Evolutionary conservation across 2,797 vertebrate species (phyloP).

Genomic region (Tachyglossus aculeatus): DNA sequence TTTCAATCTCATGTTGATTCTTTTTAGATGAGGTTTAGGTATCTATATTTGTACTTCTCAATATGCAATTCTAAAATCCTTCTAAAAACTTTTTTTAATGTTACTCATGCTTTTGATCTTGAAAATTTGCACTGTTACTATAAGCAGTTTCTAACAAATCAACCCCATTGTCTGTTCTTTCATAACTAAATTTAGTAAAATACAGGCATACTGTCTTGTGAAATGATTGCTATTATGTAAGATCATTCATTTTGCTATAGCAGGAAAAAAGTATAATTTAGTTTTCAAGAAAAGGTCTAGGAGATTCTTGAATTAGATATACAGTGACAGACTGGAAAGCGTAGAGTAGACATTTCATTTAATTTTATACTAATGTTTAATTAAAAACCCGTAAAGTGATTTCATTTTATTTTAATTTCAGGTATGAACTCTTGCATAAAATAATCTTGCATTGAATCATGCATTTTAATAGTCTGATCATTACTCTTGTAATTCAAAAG

Average conservation of each 20-base stretch:
- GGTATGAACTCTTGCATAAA: constrained; percentile 52
- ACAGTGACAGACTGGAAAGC: constrained; percentile 55
- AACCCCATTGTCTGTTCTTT: constrained; percentile 48
- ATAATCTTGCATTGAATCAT: constrained; percentile 31
- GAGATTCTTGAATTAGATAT: constrained; percentile 50
- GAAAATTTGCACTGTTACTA: constrained; percentile 15
- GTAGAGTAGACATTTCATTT: constrained; percentile 44
- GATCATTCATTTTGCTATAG: constrained; percentile 17
- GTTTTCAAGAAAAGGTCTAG: constrained; percentile 36
- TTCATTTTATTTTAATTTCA: constrained; percentile 65
- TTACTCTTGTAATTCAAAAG: constrained; percentile 57
- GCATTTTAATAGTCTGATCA: constrained; percentile 54
- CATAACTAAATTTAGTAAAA: constrained; percentile 41
- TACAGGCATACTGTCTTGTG: constrained; percentile 33
- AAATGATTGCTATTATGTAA: constrained; percentile 35
- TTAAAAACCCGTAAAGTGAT: constrained; percentile 62
- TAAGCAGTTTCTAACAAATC: constrained; percentile 41
- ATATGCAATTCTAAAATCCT: too few relatives aligned
- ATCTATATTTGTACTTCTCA: too few relatives aligned
- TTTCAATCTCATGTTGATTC: too few relatives aligned
- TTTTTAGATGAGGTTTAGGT: too few relatives aligned
- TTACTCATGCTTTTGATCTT: neutral
- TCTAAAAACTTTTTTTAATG: neutral
- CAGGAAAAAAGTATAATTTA: constrained; percentile 49
- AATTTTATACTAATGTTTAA: constrained; percentile 66